Conservation (phyloP, 2,797 vertebrate species). For the Limosa lapponica region DNA sequence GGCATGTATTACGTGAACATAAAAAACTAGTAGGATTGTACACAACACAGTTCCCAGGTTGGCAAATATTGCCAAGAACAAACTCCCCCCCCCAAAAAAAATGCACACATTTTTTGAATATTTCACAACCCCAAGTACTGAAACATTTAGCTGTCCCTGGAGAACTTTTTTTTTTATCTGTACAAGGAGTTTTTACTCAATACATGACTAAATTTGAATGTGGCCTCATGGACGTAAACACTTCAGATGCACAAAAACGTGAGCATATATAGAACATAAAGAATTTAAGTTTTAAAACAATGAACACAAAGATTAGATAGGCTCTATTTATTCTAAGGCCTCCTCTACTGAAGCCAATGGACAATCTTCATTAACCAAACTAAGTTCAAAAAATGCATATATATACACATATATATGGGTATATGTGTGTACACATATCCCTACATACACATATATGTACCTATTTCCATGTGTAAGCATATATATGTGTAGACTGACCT, state of each 20-base stretch:
- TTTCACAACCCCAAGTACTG: not conserved
- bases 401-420: fast-evolving
- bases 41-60: not conserved
- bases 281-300: not conserved
- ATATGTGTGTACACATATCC: not conserved
- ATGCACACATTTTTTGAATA: fast-evolving
- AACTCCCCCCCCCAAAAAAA: not conserved
- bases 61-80: not conserved
- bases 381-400: not conserved
- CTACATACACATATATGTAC: not conserved
- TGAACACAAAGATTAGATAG: not conserved
- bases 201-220: not conserved
- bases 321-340: not conserved
- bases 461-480: not conserved
- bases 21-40: not conserved
- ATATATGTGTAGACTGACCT: not conserved
- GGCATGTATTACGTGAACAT: not conserved
- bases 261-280: not conserved
- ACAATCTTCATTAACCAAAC: not conserved
- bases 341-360: not conserved
- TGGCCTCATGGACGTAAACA: not conserved
- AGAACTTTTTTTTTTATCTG: not conserved
- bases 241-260: not conserved
- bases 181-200: not conserved
- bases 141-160: not conserved